Evolutionary conservation across 92 coral and sea anemone species (phyloP).

Genomic region (Palythoa grandis): DNA sequence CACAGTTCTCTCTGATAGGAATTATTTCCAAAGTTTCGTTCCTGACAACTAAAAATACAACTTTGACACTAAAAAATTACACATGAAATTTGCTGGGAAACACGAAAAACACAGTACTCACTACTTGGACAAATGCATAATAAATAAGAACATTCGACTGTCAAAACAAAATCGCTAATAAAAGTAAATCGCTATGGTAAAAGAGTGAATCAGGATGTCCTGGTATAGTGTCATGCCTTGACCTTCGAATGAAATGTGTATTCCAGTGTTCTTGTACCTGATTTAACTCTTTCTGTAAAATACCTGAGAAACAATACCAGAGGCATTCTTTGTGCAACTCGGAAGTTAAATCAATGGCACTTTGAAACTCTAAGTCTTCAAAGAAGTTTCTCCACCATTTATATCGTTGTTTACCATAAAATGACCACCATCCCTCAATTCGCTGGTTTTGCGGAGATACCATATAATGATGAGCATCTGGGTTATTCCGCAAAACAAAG

Average conservation of each 20-base stretch:
- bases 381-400: conserved; percentile 68
- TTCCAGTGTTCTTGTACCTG: conserved; percentile 48
- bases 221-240: background rate
- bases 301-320: conserved; percentile 52
- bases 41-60: conserved; percentile 42
- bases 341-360: conserved; percentile 52
- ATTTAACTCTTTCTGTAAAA: conserved; percentile 37
- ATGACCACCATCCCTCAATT: conserved; percentile 78
- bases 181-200: too few species aligned
- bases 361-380: conserved; percentile 58
- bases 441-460: conserved; percentile 67
- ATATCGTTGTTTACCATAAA: conserved; percentile 47
- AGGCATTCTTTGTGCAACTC: conserved; percentile 48
- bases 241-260: conserved; percentile 2
- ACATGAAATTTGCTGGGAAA: background rate
- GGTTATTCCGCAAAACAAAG: conserved; percentile 61
- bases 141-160: background rate
- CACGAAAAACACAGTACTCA: background rate
- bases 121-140: background rate
- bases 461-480: conserved; percentile 70
- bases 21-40: conserved; percentile 49
- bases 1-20: conserved; percentile 48
- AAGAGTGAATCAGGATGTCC: background rate
- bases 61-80: conserved; percentile 35
- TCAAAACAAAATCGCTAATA: background rate